A percentile compares a stretch with the other conserved stretches of the same genome.
Conservation (phyloP, 2,113 vertebrate genomes). For the Neomonachus schauinslandi region DNA sequence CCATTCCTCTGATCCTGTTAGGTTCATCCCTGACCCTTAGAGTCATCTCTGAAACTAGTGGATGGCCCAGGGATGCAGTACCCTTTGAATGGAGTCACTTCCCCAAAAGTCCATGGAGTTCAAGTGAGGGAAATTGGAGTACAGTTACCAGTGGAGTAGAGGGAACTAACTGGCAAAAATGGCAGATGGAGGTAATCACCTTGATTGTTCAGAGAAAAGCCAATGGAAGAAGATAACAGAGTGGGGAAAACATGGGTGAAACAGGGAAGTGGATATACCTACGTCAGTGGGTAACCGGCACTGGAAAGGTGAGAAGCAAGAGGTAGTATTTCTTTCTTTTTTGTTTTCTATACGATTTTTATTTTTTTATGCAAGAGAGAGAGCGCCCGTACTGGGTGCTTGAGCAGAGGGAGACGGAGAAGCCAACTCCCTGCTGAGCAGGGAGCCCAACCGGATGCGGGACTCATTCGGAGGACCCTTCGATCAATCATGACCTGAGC, state of each 20-base stretch:
- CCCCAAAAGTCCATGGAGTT: neutral
- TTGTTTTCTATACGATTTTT: no score
- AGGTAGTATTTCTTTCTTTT: neutral
- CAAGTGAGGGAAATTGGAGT: neutral
- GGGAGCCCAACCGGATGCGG: no score
- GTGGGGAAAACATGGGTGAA: neutral
- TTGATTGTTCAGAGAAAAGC: neutral
- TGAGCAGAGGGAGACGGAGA: no score
- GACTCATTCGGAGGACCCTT: no score
- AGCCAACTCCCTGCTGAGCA: no score
- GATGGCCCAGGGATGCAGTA: neutral
- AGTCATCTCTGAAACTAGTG: neutral
- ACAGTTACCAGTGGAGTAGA: neutral
- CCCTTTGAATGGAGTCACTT: neutral
- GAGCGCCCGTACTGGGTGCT: accelerated
- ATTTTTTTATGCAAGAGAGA: no score
- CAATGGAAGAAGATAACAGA: neutral
- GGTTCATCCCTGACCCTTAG: neutral
- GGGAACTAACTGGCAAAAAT: neutral
- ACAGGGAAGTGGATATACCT: neutral
- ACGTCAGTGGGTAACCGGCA: neutral
- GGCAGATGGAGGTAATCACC: neutral
- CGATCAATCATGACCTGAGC: neutral
- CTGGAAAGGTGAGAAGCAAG: neutral
- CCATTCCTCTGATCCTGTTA: neutral